phyloP scores from a whole-genome alignment of 2,797 vertebrate genomes.

The Liparis tanakae region DNA sequence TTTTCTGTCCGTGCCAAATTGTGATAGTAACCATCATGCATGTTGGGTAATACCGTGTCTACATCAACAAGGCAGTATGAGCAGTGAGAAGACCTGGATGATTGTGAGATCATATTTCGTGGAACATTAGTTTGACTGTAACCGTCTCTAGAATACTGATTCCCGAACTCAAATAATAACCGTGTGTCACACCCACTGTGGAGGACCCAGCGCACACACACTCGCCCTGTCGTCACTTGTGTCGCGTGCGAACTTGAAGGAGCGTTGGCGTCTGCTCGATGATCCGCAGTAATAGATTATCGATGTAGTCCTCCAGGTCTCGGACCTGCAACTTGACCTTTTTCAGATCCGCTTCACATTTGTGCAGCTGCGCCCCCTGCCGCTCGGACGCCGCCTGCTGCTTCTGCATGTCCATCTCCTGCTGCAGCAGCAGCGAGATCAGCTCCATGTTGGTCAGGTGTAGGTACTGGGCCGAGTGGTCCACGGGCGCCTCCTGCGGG shows the following conservation, averaged over 20 bases:
- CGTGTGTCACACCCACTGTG: background rate
- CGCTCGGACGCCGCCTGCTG: constrained; percentile 75
- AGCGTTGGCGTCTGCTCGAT: constrained; percentile 96
- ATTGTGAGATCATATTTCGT: constrained; percentile 54
- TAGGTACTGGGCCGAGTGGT: constrained; percentile 88
- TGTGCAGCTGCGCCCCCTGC: constrained; percentile 81
- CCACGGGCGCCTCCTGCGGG: constrained; percentile 67
- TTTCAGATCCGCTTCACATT: constrained; percentile 90
- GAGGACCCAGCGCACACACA: constrained; percentile 11
- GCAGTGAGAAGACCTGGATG: constrained; percentile 70
- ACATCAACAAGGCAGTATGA: constrained; percentile 74
- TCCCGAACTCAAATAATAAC: constrained; percentile 20
- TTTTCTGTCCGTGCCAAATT: constrained; percentile 43
- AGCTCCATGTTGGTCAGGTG: constrained; percentile 96
- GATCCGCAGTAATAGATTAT: constrained; percentile 94
- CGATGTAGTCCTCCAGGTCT: constrained; percentile 97
- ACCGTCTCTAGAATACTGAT: constrained; percentile 31
- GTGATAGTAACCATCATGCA: constrained; percentile 71
- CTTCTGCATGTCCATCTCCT: constrained; percentile 90
- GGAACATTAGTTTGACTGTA: constrained; percentile 37
- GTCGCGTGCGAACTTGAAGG: constrained; percentile 89
- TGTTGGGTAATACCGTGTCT: constrained; percentile 61
- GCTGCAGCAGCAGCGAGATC: constrained; percentile 92
- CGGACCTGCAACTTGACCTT: constrained; percentile 89
- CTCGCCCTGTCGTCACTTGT: constrained; percentile 75